phyloP scores from a whole-genome alignment of 2,113 vertebrate genomes.

The Danio rerio region GRCz12tu NC_133196.1:44813001-44813500 shows the following conservation, averaged over 20 bases:
- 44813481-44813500: constrained; percentile 71
- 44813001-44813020: not conserved
- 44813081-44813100: too few species aligned
- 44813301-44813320: not conserved
- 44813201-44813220: constrained; percentile 8
- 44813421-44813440: constrained; percentile 69
- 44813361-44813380: constrained; percentile 34
- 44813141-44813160: not conserved
- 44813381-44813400: constrained; percentile 1
- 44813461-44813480: constrained; percentile 72
- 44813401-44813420: not conserved
- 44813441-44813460: constrained; percentile 78
- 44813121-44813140: too few species aligned
- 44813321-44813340: not conserved
- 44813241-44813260: constrained; percentile 8
- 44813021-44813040: not conserved
- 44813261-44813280: not conserved
- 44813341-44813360: not conserved
- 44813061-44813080: constrained; percentile 39
- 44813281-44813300: constrained; percentile 7
- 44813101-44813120: too few species aligned
- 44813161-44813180: constrained; percentile 47
- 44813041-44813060: constrained; percentile 25
- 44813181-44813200: constrained; percentile 33
- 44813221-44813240: constrained; percentile 2